Evolutionary conservation across 1,140 invertebrate genomes (phyloP), one percentile per base, ranked within the genome.

Genomic region (Drosophila bifasciata): DNA sequence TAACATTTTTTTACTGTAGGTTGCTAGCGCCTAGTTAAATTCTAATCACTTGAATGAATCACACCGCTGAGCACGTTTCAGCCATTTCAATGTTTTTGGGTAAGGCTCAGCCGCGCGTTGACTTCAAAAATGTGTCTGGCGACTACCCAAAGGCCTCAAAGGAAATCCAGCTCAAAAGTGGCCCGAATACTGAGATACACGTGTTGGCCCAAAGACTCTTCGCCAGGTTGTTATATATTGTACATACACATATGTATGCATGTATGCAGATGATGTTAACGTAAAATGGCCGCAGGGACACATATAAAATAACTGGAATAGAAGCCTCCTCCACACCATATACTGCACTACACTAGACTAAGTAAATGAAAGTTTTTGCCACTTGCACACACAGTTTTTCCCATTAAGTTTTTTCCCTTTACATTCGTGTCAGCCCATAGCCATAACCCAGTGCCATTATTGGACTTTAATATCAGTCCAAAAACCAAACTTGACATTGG

Each of bases 191-290:
- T 4, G 19, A 21, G 19, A 21, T 3, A 21, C 19, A 21, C 19
- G 19, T 21, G 19, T 44, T 48, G 28, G 44, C 45, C 39, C 32
- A 59, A 57, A 17, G 17, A 36, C 17, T 36, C 21, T 32, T 51
- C 17, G 25, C 28, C 41, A 25, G 25, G 44, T 50, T 58, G 74
- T 72, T 53, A 36, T 21, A 1, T 16, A 48, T 21, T 21, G 19
- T 3, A 21, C 19, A 1, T 1, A 21, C 19, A 3, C 3, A 3
- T 61, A 77, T 77, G 68, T 3, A 1, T 1, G 4, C 19, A 3
- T 3, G 19, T 61, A 77, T 77, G 68, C 73, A 77, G 79, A 79
- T 79, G 80, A 76, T 86, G 76, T 72, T 76, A 60, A 52, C 66
- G 52, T 76, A 68, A 84, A 85, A 57, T 79, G 79, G 55, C 81